Base-by-base conservation (phyloP, 2,888 invertebrate species). In the Drosophila cognata region DNA sequence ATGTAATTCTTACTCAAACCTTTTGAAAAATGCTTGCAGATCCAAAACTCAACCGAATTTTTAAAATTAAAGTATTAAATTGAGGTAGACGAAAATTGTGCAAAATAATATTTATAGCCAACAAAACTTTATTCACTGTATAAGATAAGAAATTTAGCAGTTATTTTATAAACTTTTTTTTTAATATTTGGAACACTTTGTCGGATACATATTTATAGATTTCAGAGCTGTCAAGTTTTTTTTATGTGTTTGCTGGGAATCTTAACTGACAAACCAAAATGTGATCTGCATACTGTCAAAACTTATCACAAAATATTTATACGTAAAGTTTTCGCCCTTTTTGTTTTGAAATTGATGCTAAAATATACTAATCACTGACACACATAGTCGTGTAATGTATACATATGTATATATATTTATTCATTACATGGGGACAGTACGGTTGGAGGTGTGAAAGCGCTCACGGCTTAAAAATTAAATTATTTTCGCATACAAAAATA, bases 281-380 rank as follows among this genome's bases (percentile, higher is more conserved):
- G 29, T 63, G 68, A 88, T 91, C 80, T 89, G 79, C 84, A 89
- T 84, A 79, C 81, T 88, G 81, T 80, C 85, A 86, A 79, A 82
- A 86, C 84, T 82, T 90, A 79, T 86, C 84, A 77, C 70, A 76
- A 76, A 82, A 78, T 68, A 71, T 70, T 74, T 77, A 74, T 74
- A 78, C 77, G 75, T 71, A 79, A 77, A 80, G 78, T 77, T 82
- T 77, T 79, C 82, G 72, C 57, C 68, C 69, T 72, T 81, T 82
- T 82, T 80, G 74, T 82, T 79, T 71, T 76, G 65, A 77, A 79
- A 91, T 87, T 71, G 74, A 88, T 81, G 67, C 74, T 43, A 41
- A 50, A 74, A 88, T 79, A 74, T 72, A 50, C 35, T 4, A 46
- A 4, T 13, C 52, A 53, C n/a, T 41, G 33, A 43, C 16, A 36